Conservation (phyloP, 2,113 vertebrate genomes). For the Cebus imitator region DNA sequence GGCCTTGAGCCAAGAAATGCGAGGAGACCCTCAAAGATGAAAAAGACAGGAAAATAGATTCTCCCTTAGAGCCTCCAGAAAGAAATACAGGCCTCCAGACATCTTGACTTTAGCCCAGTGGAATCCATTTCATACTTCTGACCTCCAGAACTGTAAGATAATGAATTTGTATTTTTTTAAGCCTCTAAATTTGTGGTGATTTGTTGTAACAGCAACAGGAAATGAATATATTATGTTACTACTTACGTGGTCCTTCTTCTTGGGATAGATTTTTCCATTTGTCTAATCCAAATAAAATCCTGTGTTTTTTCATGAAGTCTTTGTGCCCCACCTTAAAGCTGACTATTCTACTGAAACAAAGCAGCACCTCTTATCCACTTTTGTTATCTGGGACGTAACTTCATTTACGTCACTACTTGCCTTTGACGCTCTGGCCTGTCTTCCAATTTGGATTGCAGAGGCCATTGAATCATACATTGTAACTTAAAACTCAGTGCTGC, state of each 20-base stretch:
- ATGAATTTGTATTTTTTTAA: constrained; percentile 2
- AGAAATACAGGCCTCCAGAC: background rate
- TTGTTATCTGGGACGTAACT: background rate
- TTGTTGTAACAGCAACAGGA: background rate
- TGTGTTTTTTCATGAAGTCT: constrained; percentile 26
- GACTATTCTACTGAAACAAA: constrained; percentile 8
- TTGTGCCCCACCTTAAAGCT: background rate
- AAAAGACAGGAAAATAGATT: background rate
- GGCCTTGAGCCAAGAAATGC: background rate
- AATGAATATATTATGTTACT: background rate
- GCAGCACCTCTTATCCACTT: background rate
- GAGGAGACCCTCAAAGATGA: background rate
- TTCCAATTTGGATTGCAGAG: background rate
- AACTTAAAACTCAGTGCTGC: background rate
- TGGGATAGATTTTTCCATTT: constrained; percentile 23
- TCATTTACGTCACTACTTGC: background rate
- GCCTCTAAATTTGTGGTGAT: background rate
- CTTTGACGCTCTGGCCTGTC: background rate
- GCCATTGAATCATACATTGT: background rate
- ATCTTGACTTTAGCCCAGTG: background rate
- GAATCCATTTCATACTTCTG: background rate
- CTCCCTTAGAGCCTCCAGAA: background rate
- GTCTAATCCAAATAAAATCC: background rate
- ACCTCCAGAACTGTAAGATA: background rate
- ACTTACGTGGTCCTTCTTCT: background rate